A percentile compares a stretch with the other conserved stretches of the same genome.
phyloP scores from a whole-genome alignment of 2,797 vertebrate species.

The Menidia menidia region DNA sequence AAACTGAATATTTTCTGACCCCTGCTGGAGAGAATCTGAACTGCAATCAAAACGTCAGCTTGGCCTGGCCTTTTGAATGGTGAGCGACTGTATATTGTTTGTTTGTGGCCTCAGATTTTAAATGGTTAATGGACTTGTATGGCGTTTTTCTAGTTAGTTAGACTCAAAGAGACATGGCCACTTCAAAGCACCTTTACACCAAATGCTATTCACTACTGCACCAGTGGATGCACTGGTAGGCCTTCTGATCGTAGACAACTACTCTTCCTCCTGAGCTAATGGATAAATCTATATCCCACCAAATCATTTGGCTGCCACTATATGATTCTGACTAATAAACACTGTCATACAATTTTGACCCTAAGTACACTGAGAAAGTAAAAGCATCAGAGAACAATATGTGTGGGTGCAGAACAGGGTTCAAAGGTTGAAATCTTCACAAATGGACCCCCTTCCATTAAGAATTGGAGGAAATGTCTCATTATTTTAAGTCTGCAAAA shows the following conservation, averaged over 20 bases:
- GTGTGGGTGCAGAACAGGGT: neutral
- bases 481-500: neutral
- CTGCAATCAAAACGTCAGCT: neutral
- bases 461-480: neutral
- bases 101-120: too few species aligned
- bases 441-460: slow-evolving; percentile 1
- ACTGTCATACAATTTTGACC: fast-evolving
- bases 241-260: too few species aligned
- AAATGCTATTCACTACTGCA: too few species aligned
- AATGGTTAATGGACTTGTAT: too few species aligned
- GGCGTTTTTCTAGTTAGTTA: too few species aligned
- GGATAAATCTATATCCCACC: neutral
- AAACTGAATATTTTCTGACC: slow-evolving; percentile 18
- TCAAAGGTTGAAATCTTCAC: neutral
- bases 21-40: slow-evolving; percentile 28
- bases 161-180: too few species aligned
- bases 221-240: too few species aligned
- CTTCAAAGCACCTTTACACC: too few species aligned
- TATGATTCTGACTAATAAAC: neutral
- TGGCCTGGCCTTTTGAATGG: neutral
- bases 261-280: too few species aligned
- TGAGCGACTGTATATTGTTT: neutral
- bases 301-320: neutral
- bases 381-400: neutral
- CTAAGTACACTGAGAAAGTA: neutral